Base-by-base conservation (phyloP, 2,797 vertebrate genomes). In the Coregonus ussuriensis region DNA sequence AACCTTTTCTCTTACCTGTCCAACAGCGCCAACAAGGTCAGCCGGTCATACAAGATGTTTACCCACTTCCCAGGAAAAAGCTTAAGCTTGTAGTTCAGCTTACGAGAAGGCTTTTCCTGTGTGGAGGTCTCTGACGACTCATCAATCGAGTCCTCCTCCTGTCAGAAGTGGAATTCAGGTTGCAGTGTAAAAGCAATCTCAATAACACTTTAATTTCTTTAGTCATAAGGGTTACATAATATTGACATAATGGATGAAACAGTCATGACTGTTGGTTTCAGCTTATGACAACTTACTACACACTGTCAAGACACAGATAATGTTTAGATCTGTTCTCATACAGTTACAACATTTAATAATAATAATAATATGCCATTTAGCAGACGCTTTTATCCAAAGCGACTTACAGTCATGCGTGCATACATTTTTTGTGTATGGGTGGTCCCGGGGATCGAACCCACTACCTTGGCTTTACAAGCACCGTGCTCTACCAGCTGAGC, bases 61-160 rank as follows among this genome's bases (percentile, higher is more conserved):
- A 99, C 93, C 97, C 96, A 97, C 87, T 96, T 99, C 78, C 97
- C 97, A 37, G 98, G 98, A 86, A 97, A 97, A 65, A 99, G 87
- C 83, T 95, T 93, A 41, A 98, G 95, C 87, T 96, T 98, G 92
- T 99, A 98, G 88, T 98, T 98, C 75, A 97, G 94, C 81, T 96
- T 96, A 63, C 89, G 94, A 81, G 94, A 95, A 4, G 96, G 94
- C 77, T 96, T 98, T 81, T 95, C 93, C 72, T 96, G 95, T 53
- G 94, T 94, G 18, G 96, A 96, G 14, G 96, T 96, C 85, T 95
- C 93, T 0, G 96, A 97, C 0, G 95, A 96, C 69, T 96, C 95
- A 71, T 97, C 96, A 86, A 95, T 77, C 51, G 94, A 95, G 84
- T 95, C 94, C 41, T 95, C 94, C 74, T 95, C 95, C 95, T 95